Evolutionary conservation across 2,797 vertebrate genomes (phyloP).

Genomic region (Paramormyrops hopkinsi): DNA sequence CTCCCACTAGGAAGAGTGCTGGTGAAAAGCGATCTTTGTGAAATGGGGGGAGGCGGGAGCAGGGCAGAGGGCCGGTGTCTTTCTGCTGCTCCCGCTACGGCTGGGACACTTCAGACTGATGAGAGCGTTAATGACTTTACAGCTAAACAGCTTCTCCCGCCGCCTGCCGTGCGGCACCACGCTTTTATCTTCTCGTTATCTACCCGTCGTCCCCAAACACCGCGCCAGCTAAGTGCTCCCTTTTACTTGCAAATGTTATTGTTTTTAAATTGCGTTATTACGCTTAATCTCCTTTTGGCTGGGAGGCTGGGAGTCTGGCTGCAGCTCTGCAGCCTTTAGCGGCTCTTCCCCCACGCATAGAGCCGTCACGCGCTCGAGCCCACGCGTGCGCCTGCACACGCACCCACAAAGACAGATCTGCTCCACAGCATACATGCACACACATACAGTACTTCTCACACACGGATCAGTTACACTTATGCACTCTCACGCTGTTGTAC

Average conservation of each 20-base stretch:
- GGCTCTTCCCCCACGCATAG: slow-evolving; percentile 3
- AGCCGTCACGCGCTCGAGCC: not conserved
- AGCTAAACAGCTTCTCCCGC: slow-evolving; percentile 31
- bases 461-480: not conserved
- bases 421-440: not conserved
- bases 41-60: not conserved
- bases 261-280: slow-evolving; percentile 45
- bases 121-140: slow-evolving; percentile 24
- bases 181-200: slow-evolving; percentile 27
- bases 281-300: slow-evolving; percentile 39
- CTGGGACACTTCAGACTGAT: slow-evolving; percentile 25
- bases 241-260: slow-evolving; percentile 42
- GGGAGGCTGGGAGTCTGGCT: slow-evolving; percentile 24
- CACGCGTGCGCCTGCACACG: not conserved
- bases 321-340: not conserved
- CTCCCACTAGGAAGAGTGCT: not conserved
- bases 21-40: not conserved
- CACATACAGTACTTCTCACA: not conserved
- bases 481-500: not conserved
- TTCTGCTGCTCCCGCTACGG: slow-evolving; percentile 4
- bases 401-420: not conserved
- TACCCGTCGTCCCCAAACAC: slow-evolving; percentile 30
- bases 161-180: slow-evolving; percentile 31
- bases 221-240: slow-evolving; percentile 34
- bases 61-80: not conserved